These are phyloP conservation scores for Hippopotamus amphibius DNA, from an alignment of 2,113 vertebrate genomes.

Conservation along the genomic window DNA sequence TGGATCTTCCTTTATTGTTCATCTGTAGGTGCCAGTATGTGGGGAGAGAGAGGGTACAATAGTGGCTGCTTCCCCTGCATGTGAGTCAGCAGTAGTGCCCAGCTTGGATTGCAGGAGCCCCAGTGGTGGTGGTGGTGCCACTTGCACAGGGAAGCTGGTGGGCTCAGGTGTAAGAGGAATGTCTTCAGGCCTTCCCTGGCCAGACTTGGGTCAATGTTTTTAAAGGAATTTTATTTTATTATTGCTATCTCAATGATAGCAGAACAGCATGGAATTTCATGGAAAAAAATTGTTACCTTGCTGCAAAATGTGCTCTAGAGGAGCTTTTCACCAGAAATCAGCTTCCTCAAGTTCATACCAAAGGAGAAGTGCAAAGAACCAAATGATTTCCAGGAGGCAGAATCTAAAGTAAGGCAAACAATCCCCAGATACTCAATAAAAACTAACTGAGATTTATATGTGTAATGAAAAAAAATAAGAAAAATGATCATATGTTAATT, in stretches of 20 bases:
- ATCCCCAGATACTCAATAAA: background rate
- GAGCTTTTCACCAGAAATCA: background rate
- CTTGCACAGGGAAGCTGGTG: no score
- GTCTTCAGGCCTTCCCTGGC: no score
- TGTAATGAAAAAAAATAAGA: background rate
- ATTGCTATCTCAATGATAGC: background rate
- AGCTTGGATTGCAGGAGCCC: no score
- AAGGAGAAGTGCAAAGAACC: background rate
- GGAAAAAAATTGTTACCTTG: background rate
- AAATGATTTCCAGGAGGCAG: background rate
- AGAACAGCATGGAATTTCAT: background rate
- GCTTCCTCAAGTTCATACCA: background rate
- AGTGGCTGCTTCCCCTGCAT: no score
- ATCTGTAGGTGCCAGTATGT: no score
- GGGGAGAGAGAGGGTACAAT: no score
- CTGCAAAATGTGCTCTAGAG: background rate
- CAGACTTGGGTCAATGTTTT: background rate
- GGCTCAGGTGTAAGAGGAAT: no score
- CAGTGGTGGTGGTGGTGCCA: no score
- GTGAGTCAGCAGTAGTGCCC: no score
- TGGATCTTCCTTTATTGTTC: no score
- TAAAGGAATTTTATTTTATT: constrained; percentile 3
- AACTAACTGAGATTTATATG: background rate
- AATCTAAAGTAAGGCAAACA: background rate
- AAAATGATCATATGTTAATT: background rate